Base-by-base conservation (phyloP, 2,113 vertebrate species). In the Hyaena hyaena region DNA sequence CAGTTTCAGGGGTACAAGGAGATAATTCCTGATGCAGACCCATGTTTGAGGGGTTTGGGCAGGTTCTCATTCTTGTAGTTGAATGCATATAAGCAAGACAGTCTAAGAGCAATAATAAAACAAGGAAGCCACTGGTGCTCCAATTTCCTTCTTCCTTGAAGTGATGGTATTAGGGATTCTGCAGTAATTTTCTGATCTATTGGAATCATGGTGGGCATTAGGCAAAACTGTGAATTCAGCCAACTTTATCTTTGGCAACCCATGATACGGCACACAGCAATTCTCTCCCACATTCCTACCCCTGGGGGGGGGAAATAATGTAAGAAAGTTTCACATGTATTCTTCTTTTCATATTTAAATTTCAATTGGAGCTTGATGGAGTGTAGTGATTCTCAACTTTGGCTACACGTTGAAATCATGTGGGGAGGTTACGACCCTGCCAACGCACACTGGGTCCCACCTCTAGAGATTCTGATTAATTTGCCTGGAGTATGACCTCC, bases 21-120 rank as follows among this genome's bases (percentile, higher is more conserved):
- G 88, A 74, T n/a, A 92, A 71, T 74, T 95, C 50, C 12, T 43
- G 50, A 89, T 82, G 31, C 10, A 85, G 81, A 85, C 45, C 35
- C 19, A 69, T 0, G 3, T 16, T 35, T 88, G 65, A 55, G 33
- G 74, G n/a, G 33, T 65, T 74, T 15, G 9, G 55, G 31, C 15
- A 88, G 48, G 12, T 77, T 94, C 73, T 74, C 35, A n/a, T 45
- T 63, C 55, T 66, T 69, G n/a, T 65, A 9, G 58, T 43, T 19
- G 58, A 87, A 35, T 12, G 39, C 8, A 19, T 0, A 0, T 9
- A 35, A 39, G 53, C n/a, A 77, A 65, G 50, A 53, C 3, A 11
- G 74, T 66, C 77, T 53, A 80, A 65, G 69, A 65, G 74, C 1
- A 79, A 7, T 8, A 63, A 90, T 12, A 50, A 73, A 74, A 82